Evolutionary conservation across 2,113 vertebrate genomes (phyloP).

Genomic region (Colossoma macropomum): DNA sequence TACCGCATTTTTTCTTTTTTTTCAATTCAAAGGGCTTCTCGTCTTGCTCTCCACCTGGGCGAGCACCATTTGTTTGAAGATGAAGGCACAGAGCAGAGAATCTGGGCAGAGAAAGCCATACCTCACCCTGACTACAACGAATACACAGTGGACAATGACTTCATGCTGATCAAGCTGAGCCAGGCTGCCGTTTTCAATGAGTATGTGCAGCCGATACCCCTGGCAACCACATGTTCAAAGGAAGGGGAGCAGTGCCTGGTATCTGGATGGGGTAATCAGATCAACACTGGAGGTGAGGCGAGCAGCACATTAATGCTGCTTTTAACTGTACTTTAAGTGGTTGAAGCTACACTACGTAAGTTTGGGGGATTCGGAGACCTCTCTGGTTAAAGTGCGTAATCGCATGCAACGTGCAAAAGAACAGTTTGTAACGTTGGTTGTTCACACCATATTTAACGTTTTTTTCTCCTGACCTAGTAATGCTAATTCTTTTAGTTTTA

Average conservation of each 20-base stretch:
- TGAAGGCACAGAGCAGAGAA: slow-evolving; percentile 68
- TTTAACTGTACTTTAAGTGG: too few relatives aligned
- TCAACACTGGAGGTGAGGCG: slow-evolving; percentile 61
- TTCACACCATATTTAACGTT: too few relatives aligned
- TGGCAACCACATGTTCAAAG: slow-evolving; percentile 62
- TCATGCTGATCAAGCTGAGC: slow-evolving; percentile 79
- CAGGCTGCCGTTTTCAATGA: slow-evolving; percentile 50
- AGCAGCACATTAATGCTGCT: background rate
- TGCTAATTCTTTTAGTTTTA: too few relatives aligned
- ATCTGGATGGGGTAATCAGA: slow-evolving; percentile 79
- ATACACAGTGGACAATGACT: slow-evolving; percentile 71
- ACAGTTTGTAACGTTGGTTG: too few relatives aligned
- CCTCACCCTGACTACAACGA: slow-evolving; percentile 64
- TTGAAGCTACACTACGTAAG: too few relatives aligned
- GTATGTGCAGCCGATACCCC: slow-evolving; percentile 66
- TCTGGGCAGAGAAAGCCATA: slow-evolving; percentile 46
- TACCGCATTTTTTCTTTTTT: background rate
- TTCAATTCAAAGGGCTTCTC: slow-evolving; percentile 28
- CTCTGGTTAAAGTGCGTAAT: too few relatives aligned
- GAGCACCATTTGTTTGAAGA: slow-evolving; percentile 66
- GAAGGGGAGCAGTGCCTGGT: slow-evolving; percentile 75
- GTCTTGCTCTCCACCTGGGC: slow-evolving; percentile 63
- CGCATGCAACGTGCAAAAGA: too few relatives aligned
- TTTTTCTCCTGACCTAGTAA: too few relatives aligned
- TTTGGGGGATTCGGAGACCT: too few relatives aligned